Evolutionary conservation across 2,888 invertebrate species (phyloP).

Genomic region (Pristionchus entomophagus): DNA sequence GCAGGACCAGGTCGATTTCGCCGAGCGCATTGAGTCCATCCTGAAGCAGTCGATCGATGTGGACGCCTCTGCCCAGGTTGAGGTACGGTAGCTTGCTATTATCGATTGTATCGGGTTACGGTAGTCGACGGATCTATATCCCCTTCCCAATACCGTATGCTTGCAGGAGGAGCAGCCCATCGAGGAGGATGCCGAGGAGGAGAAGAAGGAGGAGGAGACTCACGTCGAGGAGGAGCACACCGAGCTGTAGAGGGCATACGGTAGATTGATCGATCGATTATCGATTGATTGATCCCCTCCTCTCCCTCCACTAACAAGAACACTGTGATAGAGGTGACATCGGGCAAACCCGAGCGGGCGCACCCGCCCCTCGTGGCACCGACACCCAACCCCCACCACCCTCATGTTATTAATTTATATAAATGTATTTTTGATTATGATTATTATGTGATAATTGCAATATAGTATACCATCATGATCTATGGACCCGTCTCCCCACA

Average conservation of each 20-base stretch:
- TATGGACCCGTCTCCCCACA: neutral
- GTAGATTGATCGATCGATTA: neutral
- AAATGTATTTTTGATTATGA: slow-evolving; percentile 25
- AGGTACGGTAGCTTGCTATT: slow-evolving; percentile 13
- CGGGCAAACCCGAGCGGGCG: slow-evolving; percentile 14
- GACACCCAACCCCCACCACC: slow-evolving; percentile 5
- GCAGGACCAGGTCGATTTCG: slow-evolving; percentile 87
- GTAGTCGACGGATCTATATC: too few relatives aligned
- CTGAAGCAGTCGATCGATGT: slow-evolving; percentile 81
- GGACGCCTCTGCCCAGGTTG: slow-evolving; percentile 73
- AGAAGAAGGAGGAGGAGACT: slow-evolving; percentile 70
- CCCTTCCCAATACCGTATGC: too few relatives aligned
- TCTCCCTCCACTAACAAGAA: neutral
- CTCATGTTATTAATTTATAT: slow-evolving; percentile 15
- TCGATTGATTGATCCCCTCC: too few relatives aligned
- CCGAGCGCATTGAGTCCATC: slow-evolving; percentile 90
- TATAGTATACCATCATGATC: slow-evolving; percentile 16
- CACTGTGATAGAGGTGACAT: slow-evolving; percentile 44
- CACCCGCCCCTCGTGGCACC: slow-evolving; percentile 2
- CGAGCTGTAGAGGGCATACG: slow-evolving; percentile 62
- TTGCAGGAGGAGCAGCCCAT: slow-evolving; percentile 76
- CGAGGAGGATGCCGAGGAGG: slow-evolving; percentile 82
- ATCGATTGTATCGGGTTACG: too few relatives aligned
- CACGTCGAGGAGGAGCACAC: slow-evolving; percentile 74
- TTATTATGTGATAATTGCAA: slow-evolving; percentile 18